Base-by-base conservation (phyloP, 2,888 invertebrate genomes). In the Andrena dorsata region DNA sequence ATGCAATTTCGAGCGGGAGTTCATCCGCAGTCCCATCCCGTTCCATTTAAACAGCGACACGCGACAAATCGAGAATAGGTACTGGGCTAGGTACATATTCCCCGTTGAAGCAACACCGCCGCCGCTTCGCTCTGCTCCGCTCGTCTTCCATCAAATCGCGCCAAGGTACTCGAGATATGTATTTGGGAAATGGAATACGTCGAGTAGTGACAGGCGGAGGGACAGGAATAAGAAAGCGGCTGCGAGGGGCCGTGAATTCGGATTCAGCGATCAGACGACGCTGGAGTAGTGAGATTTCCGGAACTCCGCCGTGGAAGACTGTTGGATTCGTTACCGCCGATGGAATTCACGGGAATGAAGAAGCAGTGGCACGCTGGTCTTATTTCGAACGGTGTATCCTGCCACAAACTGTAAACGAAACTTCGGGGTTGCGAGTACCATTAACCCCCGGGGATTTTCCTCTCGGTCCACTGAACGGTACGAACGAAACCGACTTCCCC, bases 131-230 rank as follows among this genome's bases (percentile, higher is more conserved):
- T 13, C 41, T 23, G 20, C 53, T 23, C 53, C 23, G 51, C 51
- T 10, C 20, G n/a, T 58, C 13, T n/a, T 28, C 2, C 20, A 51
- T 35, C 61, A 30, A 66, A 30, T 20, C n/a, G 60, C 32, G 30
- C 47, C 65, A 30, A 23, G 61, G 53, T 66, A 78, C 68, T 78
- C 61, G 7, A 61, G 66, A 63, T 78, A 78, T 74, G 73, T 66
- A 78, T 73, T 78, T 63, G 51, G 41, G 75, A 76, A 70, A 69
- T 76, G 69, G 75, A 76, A 76, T 70, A 69, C 61, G 61, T 70
- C 75, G 51, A 51, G 20, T 41, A 2, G 26, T 16, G 26, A 28
- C 56, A 56, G 28, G 30, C 7, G n/a, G 66, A 41, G 4, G 66
- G 41, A 35, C 58, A 53, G 58, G 66, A 13, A 56, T 66, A 66